phyloP scores from a whole-genome alignment of 2,113 vertebrate species.

The Symphodus melops region DNA sequence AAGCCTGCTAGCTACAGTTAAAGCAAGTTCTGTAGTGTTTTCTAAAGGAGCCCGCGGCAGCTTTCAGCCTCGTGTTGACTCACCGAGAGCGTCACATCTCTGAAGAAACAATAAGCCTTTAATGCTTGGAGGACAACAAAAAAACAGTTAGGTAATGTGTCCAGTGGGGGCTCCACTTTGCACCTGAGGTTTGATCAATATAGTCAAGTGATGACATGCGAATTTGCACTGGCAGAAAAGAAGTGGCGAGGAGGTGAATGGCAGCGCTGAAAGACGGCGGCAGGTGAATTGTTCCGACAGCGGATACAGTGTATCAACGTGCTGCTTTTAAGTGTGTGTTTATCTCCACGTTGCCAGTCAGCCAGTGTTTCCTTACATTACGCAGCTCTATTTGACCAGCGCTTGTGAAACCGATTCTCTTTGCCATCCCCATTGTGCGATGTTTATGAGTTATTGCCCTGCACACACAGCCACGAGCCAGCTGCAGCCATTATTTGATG shows the following conservation, averaged over 20 bases:
- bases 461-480: conserved; percentile 76
- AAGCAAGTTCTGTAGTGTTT: conserved; percentile 71
- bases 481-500: conserved; percentile 78
- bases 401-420: conserved; percentile 70
- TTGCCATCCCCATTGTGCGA: conserved; percentile 62
- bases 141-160: conserved; percentile 68
- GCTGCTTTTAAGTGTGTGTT: conserved; percentile 70
- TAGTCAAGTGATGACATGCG: conserved; percentile 85
- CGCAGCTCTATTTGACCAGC: conserved; percentile 66
- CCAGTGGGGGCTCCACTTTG: conserved; percentile 68
- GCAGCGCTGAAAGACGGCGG: conserved; percentile 83
- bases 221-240: conserved; percentile 67
- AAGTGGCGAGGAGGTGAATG: conserved; percentile 63
- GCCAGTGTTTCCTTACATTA: conserved; percentile 62
- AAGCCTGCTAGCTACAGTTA: conserved; percentile 77
- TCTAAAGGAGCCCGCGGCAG: conserved; percentile 63
- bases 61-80: conserved; percentile 78
- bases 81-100: conserved; percentile 35
- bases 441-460: conserved; percentile 74
- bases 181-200: conserved; percentile 86
- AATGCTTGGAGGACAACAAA: conserved; percentile 7
- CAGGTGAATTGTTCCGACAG: conserved; percentile 88
- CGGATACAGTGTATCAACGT: conserved; percentile 85
- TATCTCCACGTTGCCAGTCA: conserved; percentile 41
- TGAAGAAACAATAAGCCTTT: conserved; percentile 25